Evolutionary conservation across 2,888 invertebrate species (phyloP).

Genomic region (Pecten maximus): DNA sequence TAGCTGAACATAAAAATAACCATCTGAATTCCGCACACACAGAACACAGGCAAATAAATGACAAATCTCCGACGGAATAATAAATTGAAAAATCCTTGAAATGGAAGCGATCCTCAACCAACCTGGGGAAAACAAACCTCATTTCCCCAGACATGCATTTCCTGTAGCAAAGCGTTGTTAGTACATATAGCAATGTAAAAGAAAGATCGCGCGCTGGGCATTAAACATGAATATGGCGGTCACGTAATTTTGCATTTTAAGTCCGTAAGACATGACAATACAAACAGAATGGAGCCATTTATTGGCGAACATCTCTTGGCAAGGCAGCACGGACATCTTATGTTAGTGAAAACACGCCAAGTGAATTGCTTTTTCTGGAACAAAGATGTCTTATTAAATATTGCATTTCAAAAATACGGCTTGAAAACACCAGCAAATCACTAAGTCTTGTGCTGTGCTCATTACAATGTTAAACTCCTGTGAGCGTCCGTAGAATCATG

Average conservation of each 20-base stretch:
- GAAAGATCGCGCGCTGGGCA: neutral
- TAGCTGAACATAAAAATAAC: neutral
- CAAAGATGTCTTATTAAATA: neutral
- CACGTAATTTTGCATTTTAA: constrained; percentile 22
- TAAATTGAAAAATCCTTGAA: neutral
- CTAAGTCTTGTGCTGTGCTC: no score
- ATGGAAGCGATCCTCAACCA: neutral
- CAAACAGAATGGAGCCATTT: neutral
- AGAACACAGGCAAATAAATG: neutral
- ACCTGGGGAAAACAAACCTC: neutral
- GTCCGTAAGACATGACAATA: neutral
- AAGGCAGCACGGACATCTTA: neutral
- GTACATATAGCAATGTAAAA: neutral
- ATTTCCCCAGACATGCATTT: neutral
- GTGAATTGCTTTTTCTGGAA: neutral
- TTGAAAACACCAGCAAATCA: neutral
- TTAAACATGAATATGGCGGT: neutral
- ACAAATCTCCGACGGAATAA: neutral
- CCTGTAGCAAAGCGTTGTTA: neutral
- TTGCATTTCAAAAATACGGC: neutral
- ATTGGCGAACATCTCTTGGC: neutral
- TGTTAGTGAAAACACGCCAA: neutral
- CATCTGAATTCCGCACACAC: neutral
- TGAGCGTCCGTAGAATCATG: no score
- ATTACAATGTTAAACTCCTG: no score